Evolutionary conservation across 2,113 vertebrate genomes (phyloP), one percentile per base, ranked within the genome.

Genomic region (Sapayoa aenigma): DNA sequence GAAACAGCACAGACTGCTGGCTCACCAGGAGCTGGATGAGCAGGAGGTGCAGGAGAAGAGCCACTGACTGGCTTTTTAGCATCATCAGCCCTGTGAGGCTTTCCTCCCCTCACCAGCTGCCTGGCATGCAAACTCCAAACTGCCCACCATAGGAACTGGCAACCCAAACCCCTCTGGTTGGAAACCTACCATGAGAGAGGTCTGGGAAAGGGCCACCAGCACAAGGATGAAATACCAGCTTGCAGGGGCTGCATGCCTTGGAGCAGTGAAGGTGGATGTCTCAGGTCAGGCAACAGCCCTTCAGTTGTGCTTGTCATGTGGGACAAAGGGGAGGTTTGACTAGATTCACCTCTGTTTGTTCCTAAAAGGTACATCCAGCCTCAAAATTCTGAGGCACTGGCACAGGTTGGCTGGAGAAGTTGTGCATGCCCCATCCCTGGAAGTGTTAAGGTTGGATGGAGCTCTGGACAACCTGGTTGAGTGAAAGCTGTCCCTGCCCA

Each of bases 291-390:
- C 49, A 66, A 59, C 6, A 4, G 35, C 14, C 4, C 4, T 76
- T 22, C 59, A 53, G 33, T 7, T 1, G 0, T 16, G 9, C 9
- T 67, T 15, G 19, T 60, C 11, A 1, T 1, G 2, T 1, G 1
- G 27, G 9, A 6, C 24, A 37, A 44, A 37, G 44, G 35, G 11
- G 6, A 56, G 2, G 15, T 44, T 49, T 56, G 28, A 41, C 20
- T 39, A 41, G 5, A 21, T 28, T 49, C 27, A 39, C 10, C 4
- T 2, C 1, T 1, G 3, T 2, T 69, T 1, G 3, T 2, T 69
- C 33, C 25, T 71, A 22, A 37, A 73, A 41, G 9, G 5, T 15
- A 25, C 23, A 52, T 30, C 9, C 74, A 83, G 7, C n/a, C 71
- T 55, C 44, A 35, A 75, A 90, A 68, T 9, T 13, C 25, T 35